Conservation (phyloP, 2,888 invertebrate genomes). For the Carpatolechia fugitivella region DNA sequence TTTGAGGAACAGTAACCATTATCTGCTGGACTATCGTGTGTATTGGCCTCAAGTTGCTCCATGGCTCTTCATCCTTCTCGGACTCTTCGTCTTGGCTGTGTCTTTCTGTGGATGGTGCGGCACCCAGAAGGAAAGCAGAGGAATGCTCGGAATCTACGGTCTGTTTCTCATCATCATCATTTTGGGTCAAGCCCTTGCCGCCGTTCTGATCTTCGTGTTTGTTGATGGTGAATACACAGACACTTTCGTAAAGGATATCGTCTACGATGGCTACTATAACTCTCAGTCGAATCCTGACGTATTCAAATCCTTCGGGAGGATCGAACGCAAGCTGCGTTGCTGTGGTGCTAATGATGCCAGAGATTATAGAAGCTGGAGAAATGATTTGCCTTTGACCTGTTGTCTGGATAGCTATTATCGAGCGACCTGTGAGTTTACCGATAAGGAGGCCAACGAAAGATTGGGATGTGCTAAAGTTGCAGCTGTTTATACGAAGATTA, state of each 20-base stretch:
- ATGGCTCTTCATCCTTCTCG: constrained; percentile 70
- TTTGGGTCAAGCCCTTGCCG: constrained; percentile 58
- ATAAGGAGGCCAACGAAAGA: constrained; percentile 72
- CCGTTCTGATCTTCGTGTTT: constrained; percentile 66
- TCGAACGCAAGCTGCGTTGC: constrained; percentile 66
- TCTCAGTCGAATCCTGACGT: constrained; percentile 68
- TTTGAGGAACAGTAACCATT: constrained; percentile 68
- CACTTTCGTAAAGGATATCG: constrained; percentile 68
- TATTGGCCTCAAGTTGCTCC: constrained; percentile 75
- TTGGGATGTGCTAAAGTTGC: constrained; percentile 74
- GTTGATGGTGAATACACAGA: constrained; percentile 72
- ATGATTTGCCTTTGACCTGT: constrained; percentile 66
- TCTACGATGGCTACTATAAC: constrained; percentile 73
- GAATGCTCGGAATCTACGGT: constrained; percentile 62
- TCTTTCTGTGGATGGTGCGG: constrained; percentile 72
- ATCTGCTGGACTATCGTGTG: constrained; percentile 65
- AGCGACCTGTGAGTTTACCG: constrained; percentile 68
- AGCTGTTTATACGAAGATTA: constrained; percentile 71
- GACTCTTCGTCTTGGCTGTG: constrained; percentile 61
- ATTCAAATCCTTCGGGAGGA: constrained; percentile 62
- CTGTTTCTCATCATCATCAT: constrained; percentile 61
- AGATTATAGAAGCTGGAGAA: constrained; percentile 70
- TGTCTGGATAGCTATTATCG: constrained; percentile 68
- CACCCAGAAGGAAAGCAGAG: constrained; percentile 60
- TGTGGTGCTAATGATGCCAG: constrained; percentile 72